Evolutionary conservation across 2,888 invertebrate species (phyloP), one percentile per base, ranked within the genome.

Genomic region (Troides aeacus): DNA sequence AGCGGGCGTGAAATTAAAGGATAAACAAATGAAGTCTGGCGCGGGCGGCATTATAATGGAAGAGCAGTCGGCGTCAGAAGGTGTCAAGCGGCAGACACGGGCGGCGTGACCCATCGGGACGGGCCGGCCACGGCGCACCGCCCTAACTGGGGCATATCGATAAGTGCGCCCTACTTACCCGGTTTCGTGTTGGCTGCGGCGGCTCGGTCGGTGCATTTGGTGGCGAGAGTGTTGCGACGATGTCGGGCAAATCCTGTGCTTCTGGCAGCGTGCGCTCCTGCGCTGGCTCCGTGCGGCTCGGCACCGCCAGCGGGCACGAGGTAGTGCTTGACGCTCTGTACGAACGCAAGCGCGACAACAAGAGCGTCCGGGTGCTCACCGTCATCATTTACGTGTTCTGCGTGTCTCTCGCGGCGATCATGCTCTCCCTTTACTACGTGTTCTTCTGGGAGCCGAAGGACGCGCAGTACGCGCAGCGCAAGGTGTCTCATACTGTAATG

Each of bases 361-460:
- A 98, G 93, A 94, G 96, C 88, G 95, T 98, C 74, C 95, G 98
- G 75, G 96, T 98, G 78, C 94, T 98, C 81, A 98, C 98, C 30
- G 98, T 99, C 76, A 94, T 98, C 80, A 97, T 98, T 66, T 99
- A 99, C 92, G 96, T 98, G 76, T 96, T 98, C 87, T 97, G 97
- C 85, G 98, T 99, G 78, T 98, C 98, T 61, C 93, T 98, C 81
- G 98, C 98, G 24, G 98, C 98, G 66, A 97, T 98, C 80, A 96
- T 98, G 93, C 94, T 99, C 75, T 98, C 98, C 18, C 94, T 98
- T 66, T 99, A 98, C 93, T 99, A 99, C 93, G 96, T 97, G 79
- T 97, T 98, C 91, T 95, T 98, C 85, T 98, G 98, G 98, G 96
- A 97, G 88, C 97, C 98, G 24, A 95, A 91, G 88, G 93, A 91